Base-by-base conservation (phyloP, 2,113 vertebrate species). In the Strigops habroptila region DNA sequence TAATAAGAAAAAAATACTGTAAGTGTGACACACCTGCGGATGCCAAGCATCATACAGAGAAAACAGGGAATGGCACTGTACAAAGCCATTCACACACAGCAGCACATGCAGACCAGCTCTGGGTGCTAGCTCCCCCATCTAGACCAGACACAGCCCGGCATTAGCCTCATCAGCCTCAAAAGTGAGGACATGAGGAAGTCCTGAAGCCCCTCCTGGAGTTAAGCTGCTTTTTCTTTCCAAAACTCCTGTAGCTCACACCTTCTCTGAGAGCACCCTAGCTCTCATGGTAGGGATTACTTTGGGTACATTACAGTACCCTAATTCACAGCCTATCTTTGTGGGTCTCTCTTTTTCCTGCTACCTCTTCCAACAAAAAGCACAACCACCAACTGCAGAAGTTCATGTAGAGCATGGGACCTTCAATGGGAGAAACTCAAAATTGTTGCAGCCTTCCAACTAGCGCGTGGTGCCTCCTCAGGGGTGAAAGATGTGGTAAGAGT, bases 391-490 rank as follows among this genome's bases (percentile, higher is more conserved):
- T 18, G 27, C 33, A 27, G 25, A 82, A 52, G 33, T 18, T 51
- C 65, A 43, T 0, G 3, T 7, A 10, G 70, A 55, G 25, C 15
- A 22, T 12, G 33, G 17, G 16, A 55, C 28, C 33, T 41, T 9
- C 77, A 39, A 1, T 3, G n/a, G 27, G 53, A 73, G 44, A 82
- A 83, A 73, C 22, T 23, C 49, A 48, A 12, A 52, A 64, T 3
- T 1, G 0, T 3, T 53, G 14, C 69, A 83, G 35, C 37, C 60
- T 53, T 55, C 62, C 69, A 68, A 1, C 10, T 14, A 31, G 31
- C 14, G 28, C 7, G 0, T 3, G 18, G 52, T 69, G 35, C 21
- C 30, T 75, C 65, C 65, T 30, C 1, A 0, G 39, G 33, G 12
- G 9, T 31, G 46, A 37, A 71, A 48, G 62, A 24, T 12, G 51